Evolutionary conservation across 2,888 invertebrate genomes (phyloP).

Genomic region (Machimus atricapillus): DNA sequence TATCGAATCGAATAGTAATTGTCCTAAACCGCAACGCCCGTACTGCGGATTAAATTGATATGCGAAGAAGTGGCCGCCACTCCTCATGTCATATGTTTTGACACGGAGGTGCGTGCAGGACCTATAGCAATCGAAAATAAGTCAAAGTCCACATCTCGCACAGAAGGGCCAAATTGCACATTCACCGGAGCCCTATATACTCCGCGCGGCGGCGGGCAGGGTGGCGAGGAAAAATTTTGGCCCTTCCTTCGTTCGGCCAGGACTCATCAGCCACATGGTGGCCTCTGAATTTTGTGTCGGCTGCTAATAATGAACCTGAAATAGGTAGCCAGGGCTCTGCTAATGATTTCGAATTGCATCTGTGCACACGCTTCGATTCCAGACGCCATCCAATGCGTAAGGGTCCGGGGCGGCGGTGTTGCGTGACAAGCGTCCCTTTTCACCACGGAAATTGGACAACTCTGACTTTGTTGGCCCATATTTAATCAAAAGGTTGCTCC

Average conservation of each 20-base stretch:
- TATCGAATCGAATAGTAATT: background rate
- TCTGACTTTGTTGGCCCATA: constrained; percentile 27
- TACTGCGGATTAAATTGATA: background rate
- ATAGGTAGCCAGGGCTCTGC: constrained; percentile 16
- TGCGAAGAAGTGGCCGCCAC: background rate
- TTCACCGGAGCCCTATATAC: background rate
- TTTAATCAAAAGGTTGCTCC: constrained; percentile 19
- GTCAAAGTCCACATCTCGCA: background rate
- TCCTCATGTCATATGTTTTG: constrained; percentile 26
- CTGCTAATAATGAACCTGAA: constrained; percentile 39
- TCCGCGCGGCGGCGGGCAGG: background rate
- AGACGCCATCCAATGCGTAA: constrained; percentile 6
- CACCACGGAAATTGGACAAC: background rate
- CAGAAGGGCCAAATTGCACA: constrained; percentile 14
- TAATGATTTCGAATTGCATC: constrained; percentile 39
- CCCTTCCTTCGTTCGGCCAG: background rate
- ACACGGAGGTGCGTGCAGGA: constrained; percentile 21
- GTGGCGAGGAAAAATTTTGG: background rate
- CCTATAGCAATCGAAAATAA: background rate
- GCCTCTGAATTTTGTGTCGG: constrained; percentile 40
- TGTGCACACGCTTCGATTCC: constrained; percentile 14
- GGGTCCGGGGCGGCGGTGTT: background rate
- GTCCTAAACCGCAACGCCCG: constrained; percentile 11
- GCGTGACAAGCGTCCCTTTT: constrained; percentile 11
- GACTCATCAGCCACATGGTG: constrained; percentile 40